Evolutionary conservation across 1,140 invertebrate genomes (phyloP), one percentile per base, ranked within the genome.

Genomic region (Bombus haemorrhoidalis): DNA sequence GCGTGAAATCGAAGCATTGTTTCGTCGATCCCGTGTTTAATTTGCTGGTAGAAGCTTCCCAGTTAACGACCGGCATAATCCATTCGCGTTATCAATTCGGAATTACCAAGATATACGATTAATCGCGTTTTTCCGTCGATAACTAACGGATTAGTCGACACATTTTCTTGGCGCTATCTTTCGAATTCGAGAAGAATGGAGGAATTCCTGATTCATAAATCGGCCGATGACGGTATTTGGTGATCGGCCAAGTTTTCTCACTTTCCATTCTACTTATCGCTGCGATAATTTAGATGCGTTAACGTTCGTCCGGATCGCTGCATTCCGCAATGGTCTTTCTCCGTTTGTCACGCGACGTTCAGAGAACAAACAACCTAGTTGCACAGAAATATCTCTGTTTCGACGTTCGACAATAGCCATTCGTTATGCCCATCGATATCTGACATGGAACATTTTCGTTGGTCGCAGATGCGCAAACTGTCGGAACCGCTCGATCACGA

Each of bases 1-100:
- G 32, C 53, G 53, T n/a, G 53, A 53, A 80, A 72, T 57, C 71
- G 34, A 15, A 71, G 47, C 37, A 72, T 85, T 53, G 39, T 85
- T 73, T 66, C n/a, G 28, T 12, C 32, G 53, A 85, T 72, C 68
- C 41, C 57, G 77, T 73, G 83, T 80, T 85, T 80, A 43, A 80
- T 80, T 37, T 41, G 32, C 39, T 5, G 5, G 12, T 13, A 28
- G 9, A 34, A 53, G 25, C 57, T 43, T 62, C n/a, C n/a, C 12
- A 13, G 53, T 37, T 22, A 32, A 71, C 41, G 22, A n/a, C 12
- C 28, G 34, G 32, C 32, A 6, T 22, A 8, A 68, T 25, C 8
- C 18, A 28, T 37, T 22, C 22, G 43, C 5, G 57, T 13, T 8
- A 78, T 69, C 73, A 4, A 39, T 39, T 37, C 28, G 68, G 32